Evolutionary conservation across 2,797 vertebrate genomes (phyloP).

Genomic region (Hapalemur alaotrensis): DNA sequence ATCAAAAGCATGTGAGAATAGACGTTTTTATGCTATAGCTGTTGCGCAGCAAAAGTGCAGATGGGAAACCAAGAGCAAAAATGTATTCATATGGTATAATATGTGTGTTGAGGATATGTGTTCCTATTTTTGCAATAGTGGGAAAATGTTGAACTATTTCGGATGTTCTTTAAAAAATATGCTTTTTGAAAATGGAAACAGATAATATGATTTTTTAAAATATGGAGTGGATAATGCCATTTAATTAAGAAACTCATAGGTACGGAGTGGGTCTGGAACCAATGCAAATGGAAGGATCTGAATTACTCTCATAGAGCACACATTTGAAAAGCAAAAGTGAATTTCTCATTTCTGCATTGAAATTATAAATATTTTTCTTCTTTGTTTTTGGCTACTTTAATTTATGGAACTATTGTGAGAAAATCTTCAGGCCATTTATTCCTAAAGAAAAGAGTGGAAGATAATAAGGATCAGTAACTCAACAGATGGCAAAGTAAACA

Average conservation of each 20-base stretch:
- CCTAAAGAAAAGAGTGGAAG: background rate
- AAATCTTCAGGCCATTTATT: background rate
- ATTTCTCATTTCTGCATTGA: background rate
- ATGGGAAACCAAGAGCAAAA: constrained; percentile 73
- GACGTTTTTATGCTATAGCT: constrained; percentile 84
- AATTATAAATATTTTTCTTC: background rate
- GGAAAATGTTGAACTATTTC: constrained; percentile 58
- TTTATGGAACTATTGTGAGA: background rate
- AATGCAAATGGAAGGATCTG: background rate
- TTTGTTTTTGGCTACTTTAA: background rate
- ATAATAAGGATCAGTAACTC: background rate
- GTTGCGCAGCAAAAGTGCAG: constrained; percentile 80
- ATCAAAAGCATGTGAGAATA: constrained; percentile 88
- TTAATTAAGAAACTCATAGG: background rate
- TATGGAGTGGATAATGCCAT: background rate
- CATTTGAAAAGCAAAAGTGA: background rate
- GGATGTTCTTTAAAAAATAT: constrained; percentile 50
- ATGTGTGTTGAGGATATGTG: background rate
- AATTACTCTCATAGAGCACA: background rate
- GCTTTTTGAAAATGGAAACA: constrained; percentile 35
- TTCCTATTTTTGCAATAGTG: constrained; percentile 52
- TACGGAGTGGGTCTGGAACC: background rate
- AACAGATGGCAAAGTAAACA: background rate
- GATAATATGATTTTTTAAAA: background rate
- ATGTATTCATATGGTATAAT: constrained; percentile 62